phyloP scores from a whole-genome alignment of 2,888 invertebrate species.

The Eucera pruinosa region DNA sequence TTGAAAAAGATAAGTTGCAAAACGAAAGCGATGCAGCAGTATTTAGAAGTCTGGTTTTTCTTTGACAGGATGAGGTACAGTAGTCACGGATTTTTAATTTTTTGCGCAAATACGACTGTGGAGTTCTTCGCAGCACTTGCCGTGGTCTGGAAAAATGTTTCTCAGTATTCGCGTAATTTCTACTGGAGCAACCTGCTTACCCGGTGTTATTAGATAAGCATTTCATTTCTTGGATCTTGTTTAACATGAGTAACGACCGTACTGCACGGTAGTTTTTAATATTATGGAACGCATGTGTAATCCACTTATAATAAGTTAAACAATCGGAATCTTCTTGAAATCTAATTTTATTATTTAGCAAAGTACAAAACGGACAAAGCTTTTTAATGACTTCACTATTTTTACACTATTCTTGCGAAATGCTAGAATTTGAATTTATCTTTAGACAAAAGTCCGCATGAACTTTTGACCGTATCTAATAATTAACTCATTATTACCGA shows the following conservation, averaged over 20 bases:
- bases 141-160: conserved; percentile 69
- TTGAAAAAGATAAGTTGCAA: not conserved
- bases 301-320: too few species aligned
- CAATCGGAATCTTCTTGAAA: too few species aligned
- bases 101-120: conserved; percentile 49
- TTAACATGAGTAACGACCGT: conserved; percentile 28
- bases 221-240: conserved; percentile 64
- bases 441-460: too few species aligned
- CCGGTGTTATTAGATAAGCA: conserved; percentile 65
- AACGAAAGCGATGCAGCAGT: not conserved
- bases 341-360: too few species aligned
- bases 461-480: too few species aligned
- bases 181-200: conserved; percentile 43
- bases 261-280: conserved; percentile 13
- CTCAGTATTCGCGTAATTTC: conserved; percentile 70
- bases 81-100: conserved; percentile 39
- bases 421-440: too few species aligned
- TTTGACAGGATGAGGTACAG: not conserved
- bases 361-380: too few species aligned
- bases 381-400: too few species aligned
- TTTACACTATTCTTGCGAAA: too few species aligned
- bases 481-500: too few species aligned
- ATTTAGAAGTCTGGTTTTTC: not conserved
- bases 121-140: not conserved
- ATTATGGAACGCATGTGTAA: too few species aligned